phyloP scores from a whole-genome alignment of 2,797 vertebrate genomes.

The Caiman crocodilus region DNA sequence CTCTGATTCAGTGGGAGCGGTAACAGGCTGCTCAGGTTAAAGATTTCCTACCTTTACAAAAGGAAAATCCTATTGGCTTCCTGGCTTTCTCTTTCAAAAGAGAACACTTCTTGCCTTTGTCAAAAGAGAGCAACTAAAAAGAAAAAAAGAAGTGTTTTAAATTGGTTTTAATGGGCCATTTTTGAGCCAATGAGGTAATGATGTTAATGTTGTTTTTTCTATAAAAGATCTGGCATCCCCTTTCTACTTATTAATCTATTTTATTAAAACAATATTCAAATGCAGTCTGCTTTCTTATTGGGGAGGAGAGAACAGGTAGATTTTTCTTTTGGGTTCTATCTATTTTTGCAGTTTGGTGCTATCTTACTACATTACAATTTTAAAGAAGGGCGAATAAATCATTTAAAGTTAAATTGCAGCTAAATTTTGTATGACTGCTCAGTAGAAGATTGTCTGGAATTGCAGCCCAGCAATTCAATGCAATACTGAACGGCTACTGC shows the following conservation, averaged over 20 bases:
- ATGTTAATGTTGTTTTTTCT: fast-evolving
- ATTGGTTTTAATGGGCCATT: not conserved
- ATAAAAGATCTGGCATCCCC: not conserved
- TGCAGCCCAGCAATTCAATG: not conserved
- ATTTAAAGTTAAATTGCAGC: not conserved
- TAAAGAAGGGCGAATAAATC: not conserved
- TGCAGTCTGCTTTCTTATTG: not conserved
- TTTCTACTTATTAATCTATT: not conserved
- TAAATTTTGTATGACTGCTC: not conserved
- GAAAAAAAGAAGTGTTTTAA: not conserved
- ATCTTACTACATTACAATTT: not conserved
- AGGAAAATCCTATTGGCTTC: not conserved
- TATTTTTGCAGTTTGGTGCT: not conserved
- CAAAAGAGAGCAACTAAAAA: not conserved
- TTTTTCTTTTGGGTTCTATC: not conserved
- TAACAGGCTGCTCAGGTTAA: not conserved
- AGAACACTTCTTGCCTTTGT: not conserved
- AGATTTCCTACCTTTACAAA: not conserved
- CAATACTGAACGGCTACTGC: not conserved
- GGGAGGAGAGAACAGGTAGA: not conserved
- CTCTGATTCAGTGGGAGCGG: not conserved
- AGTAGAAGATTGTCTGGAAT: not conserved
- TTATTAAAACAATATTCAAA: not conserved
- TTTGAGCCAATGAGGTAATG: not conserved
- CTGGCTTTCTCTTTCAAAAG: not conserved